Base-by-base conservation (phyloP, 2,888 invertebrate species). In the Dolichopus griseipennis region DNA sequence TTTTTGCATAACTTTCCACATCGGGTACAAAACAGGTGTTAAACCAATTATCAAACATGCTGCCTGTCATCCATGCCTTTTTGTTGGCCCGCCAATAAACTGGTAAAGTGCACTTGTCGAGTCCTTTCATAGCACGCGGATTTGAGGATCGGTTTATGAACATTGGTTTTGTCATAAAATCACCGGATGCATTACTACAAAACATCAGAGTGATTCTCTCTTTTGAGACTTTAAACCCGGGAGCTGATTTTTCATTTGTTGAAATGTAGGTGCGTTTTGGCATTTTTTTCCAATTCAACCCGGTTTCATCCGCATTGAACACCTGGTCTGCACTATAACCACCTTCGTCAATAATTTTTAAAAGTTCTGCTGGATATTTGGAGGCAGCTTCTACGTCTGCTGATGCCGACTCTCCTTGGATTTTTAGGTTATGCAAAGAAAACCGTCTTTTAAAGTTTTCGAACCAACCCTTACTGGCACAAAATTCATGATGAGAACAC, bases 1-100 rank as follows among this genome's bases (percentile, higher is more conserved):
- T 70, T 79, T 75, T 22, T 77, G 71, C 27, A 77, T 69, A 34
- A 78, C 68, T 33, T 77, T 77, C 70, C 77, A 77, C 65, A 75
- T 63, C 67, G 75, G 75, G 61, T 69, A 72, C 41, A 76, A n/a
- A n/a, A n/a, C n/a, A n/a, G n/a, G n/a, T n/a, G n/a, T n/a, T n/a
- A n/a, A n/a, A n/a, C n/a, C n/a, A n/a, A n/a, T n/a, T n/a, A n/a
- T n/a, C n/a, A n/a, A n/a, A n/a, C n/a, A n/a, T n/a, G n/a, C n/a
- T n/a, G n/a, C n/a, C n/a, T n/a, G n/a, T n/a, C n/a, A n/a, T n/a
- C n/a, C n/a, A n/a, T n/a, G n/a, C n/a, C n/a, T n/a, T n/a, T n/a
- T n/a, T n/a, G n/a, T n/a, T n/a, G n/a, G n/a, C n/a, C n/a, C n/a
- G n/a, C n/a, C n/a, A n/a, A n/a, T n/a, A n/a, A n/a, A n/a, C n/a